phyloP scores from a whole-genome alignment of 2,113 vertebrate genomes.

The Myrmecophaga tridactyla region DNA sequence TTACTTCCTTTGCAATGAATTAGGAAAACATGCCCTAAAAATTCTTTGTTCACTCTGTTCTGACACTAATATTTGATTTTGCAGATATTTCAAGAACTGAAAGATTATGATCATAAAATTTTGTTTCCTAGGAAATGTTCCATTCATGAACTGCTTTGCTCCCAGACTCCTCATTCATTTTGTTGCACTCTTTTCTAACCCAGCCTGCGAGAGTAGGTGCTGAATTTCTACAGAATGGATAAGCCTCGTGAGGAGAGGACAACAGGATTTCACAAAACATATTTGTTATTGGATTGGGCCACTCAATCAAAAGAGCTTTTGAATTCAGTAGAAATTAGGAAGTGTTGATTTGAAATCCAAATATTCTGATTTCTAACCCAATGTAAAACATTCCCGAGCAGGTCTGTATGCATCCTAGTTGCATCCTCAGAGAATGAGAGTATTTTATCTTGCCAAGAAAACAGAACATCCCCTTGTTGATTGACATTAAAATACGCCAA shows the following conservation, averaged over 20 bases:
- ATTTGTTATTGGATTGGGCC: not conserved
- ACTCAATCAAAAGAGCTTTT: not conserved
- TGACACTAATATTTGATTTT: constrained; percentile 27
- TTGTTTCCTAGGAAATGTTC: constrained; percentile 33
- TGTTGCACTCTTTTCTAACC: not conserved
- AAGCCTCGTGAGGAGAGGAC: not conserved
- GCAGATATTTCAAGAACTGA: not conserved
- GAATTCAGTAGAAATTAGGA: not conserved
- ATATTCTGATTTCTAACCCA: not conserved
- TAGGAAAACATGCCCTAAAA: constrained; percentile 22
- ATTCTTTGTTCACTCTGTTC: not conserved
- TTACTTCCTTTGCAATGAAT: constrained; percentile 26
- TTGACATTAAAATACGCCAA: not conserved
- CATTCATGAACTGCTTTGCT: not conserved
- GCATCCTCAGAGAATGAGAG: not conserved
- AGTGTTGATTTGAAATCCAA: not conserved
- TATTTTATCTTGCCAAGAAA: not conserved
- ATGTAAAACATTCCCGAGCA: constrained; percentile 8
- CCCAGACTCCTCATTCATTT: not conserved
- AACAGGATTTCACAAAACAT: not conserved
- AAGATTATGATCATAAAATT: constrained; percentile 50
- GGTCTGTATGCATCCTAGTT: not conserved
- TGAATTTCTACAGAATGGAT: not conserved
- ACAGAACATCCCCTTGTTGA: not conserved
- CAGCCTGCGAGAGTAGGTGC: not conserved